A percentile compares a stretch with the other conserved stretches of the same genome.
Conservation (phyloP, 2,888 invertebrate genomes). For the Galeruca laticollis region DNA sequence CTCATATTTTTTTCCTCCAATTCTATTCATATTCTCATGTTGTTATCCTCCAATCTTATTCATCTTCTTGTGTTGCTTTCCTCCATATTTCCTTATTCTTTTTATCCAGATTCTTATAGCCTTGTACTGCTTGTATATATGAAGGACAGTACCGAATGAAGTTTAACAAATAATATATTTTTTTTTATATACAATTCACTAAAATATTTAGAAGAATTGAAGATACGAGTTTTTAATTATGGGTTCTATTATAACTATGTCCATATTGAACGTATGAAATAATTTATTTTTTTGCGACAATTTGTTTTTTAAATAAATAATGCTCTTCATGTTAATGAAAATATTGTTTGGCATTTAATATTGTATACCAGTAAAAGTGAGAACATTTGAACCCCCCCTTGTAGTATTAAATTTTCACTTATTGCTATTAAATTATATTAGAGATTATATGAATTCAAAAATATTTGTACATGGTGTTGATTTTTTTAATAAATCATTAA, state of each 20-base stretch:
- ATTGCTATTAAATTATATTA: conserved; percentile 34
- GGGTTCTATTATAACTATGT: background rate
- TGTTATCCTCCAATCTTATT: no score
- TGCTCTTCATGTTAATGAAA: background rate
- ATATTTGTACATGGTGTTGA: conserved; percentile 62
- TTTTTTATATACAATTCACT: conserved; percentile 6
- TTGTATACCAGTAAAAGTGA: background rate
- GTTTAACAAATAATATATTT: background rate
- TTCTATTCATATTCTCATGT: no score
- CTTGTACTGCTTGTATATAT: background rate
- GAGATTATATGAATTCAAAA: conserved; percentile 44
- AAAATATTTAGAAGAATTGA: background rate
- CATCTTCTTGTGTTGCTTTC: no score
- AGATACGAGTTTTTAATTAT: background rate
- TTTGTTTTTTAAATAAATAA: background rate
- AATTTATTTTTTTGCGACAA: background rate
- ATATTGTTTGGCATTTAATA: background rate
- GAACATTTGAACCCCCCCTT: conserved; percentile 5
- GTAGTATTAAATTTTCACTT: background rate
- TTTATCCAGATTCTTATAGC: no score
- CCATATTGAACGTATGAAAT: background rate
- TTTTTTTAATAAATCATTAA: conserved; percentile 57
- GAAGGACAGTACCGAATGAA: background rate
- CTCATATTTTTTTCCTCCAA: no score
- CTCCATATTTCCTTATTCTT: no score